A percentile compares a stretch with the other conserved stretches of the same genome.
Conservation (phyloP, 2,888 invertebrate species). For the Melinaea marsaeus region DNA sequence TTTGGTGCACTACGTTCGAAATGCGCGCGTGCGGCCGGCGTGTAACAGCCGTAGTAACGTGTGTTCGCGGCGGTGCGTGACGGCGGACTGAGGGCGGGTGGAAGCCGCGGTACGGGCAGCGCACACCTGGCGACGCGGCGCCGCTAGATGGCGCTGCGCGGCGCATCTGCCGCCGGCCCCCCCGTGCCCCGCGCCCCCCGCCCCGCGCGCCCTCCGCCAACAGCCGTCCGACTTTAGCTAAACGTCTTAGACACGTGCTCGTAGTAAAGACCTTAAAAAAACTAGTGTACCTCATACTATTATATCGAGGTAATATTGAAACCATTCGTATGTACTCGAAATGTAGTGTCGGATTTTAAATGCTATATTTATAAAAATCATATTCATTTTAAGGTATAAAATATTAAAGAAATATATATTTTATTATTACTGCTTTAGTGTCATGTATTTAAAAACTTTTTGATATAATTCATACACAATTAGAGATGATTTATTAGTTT, state of each 20-base stretch:
- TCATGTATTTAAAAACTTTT: too few relatives aligned
- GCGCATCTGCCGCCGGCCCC: conserved; percentile 67
- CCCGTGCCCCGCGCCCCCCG: conserved; percentile 43
- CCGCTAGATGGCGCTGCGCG: conserved; percentile 75
- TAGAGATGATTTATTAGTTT: background rate
- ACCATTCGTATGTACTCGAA: too few relatives aligned
- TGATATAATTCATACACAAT: background rate
- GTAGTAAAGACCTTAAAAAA: conserved; percentile 35
- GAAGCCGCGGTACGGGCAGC: conserved; percentile 66
- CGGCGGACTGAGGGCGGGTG: conserved; percentile 75
- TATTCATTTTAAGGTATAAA: too few relatives aligned
- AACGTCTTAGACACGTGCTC: conserved; percentile 68
- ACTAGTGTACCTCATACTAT: background rate
- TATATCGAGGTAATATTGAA: too few relatives aligned
- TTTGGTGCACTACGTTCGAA: conserved; percentile 73
- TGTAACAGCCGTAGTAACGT: conserved; percentile 58
- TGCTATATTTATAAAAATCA: too few relatives aligned
- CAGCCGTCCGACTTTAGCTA: conserved; percentile 57
- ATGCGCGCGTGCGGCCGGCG: conserved; percentile 68
- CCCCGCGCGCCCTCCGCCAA: conserved; percentile 54
- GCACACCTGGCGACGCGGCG: conserved; percentile 62
- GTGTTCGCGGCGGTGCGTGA: conserved; percentile 67
- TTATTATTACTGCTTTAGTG: too few relatives aligned
- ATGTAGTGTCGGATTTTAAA: too few relatives aligned
- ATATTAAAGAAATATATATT: too few relatives aligned